Evolutionary conservation across 1,140 invertebrate species (phyloP), one percentile per base, ranked within the genome.

Genomic region (Conopomorpha cramerella): DNA sequence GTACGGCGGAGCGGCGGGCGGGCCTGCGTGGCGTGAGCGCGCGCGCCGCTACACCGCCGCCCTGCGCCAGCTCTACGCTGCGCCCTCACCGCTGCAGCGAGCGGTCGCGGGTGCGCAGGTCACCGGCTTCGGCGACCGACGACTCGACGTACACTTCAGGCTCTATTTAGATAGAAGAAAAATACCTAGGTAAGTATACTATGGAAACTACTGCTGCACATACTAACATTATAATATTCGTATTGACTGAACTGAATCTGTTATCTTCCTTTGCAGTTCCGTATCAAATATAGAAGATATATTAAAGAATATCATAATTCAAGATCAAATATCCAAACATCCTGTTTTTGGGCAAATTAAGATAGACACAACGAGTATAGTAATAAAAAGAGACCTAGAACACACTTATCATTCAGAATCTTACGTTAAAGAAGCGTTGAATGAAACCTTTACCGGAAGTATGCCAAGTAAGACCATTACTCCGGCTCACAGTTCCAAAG

Each of bases 121-220:
- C 41, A 84, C 86, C 17, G 82, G 81, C 53, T 89, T 91, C 53
- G 84, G 86, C 13, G 86, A 85, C 44, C 82, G 85, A 35, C 81
- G 82, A 34, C 60, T 89, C n/a, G 84, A 87, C 43, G 85, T 90
- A 7, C 86, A 87, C 65, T 91, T 89, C 66, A 84, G 81, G 66
- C 49, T 91, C 7, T 85, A 87, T 42, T 71, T 91, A 12, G 88
- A 91, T 57, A 79, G 86, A 49, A 85, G 85, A 79, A 89, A 89
- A 82, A 80, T 89, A 49, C 83, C 86, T 2, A 84, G 80, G 82
- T 85, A 70, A 47, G 57, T 55, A 14, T 32, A 4, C 3, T n/a
- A 11, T 7, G 3, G 28, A 29, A 7, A 11, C 3, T 3, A 36
- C 15, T 13, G 28, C 34, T 33, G 26, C 18, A 34, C 11, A 27